These are phyloP conservation scores for Acholoe squamosa DNA, from an alignment of 2,888 invertebrate genomes.

Conservation along the genomic window DNA sequence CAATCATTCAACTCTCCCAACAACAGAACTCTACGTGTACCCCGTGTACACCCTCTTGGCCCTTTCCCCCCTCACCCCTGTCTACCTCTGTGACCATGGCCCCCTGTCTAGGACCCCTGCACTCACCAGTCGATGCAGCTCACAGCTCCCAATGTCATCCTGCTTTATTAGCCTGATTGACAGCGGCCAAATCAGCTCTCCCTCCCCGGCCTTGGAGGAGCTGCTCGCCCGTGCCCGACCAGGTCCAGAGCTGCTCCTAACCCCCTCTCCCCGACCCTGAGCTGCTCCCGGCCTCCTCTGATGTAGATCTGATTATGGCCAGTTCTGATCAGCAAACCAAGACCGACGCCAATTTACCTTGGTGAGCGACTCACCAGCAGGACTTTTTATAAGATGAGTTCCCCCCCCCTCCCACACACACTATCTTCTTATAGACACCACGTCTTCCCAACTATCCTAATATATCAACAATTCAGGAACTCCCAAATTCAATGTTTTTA, in stretches of 20 bases:
- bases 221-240: not conserved
- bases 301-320: conserved; percentile 24
- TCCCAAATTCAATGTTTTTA: no score
- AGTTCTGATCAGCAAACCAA: conserved; percentile 21
- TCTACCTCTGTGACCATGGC: not conserved
- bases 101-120: not conserved
- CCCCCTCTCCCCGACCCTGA: conserved; percentile 1
- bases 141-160: not conserved
- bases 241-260: not conserved
- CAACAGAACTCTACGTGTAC: no score
- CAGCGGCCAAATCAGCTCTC: conserved; percentile 30
- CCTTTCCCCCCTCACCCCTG: not conserved
- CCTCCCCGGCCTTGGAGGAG: not conserved
- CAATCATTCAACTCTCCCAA: no score
- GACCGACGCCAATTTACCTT: conserved; percentile 29
- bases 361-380: not conserved
- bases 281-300: conserved; percentile 30
- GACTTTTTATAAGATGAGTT: conserved; percentile 21
- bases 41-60: not conserved
- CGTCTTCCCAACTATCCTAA: no score
- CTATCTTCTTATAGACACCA: no score
- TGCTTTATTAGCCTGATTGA: conserved; percentile 24
- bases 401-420: not conserved
- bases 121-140: not conserved
- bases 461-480: no score